Evolutionary conservation across 2,797 vertebrate genomes (phyloP).

Genomic region (Pelochelys cantorii): DNA sequence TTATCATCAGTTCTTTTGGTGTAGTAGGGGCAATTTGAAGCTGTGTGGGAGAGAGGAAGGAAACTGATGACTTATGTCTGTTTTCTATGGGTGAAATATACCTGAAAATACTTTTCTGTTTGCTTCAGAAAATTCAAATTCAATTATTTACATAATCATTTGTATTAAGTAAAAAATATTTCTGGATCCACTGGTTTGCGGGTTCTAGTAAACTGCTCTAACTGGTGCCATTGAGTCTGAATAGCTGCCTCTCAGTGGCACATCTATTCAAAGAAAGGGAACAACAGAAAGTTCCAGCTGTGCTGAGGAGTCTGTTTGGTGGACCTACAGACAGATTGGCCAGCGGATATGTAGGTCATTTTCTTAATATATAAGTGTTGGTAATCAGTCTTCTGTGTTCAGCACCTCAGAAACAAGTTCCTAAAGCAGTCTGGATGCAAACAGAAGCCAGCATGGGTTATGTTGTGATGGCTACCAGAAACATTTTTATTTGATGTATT

Average conservation of each 20-base stretch:
- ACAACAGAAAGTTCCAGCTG: neutral
- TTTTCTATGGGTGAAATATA: neutral
- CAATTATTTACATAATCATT: neutral
- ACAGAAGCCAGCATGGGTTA: neutral
- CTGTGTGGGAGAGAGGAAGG: neutral
- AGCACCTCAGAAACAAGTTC: neutral
- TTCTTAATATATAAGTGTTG: neutral
- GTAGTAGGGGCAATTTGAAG: neutral
- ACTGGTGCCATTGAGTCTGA: neutral
- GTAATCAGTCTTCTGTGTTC: neutral
- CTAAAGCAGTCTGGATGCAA: fast-evolving
- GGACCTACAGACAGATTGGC: neutral
- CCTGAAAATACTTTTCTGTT: neutral
- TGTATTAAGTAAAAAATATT: neutral
- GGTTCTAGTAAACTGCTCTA: neutral
- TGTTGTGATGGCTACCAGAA: fast-evolving
- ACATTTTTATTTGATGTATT: neutral
- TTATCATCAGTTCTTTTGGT: neutral
- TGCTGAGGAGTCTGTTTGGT: neutral
- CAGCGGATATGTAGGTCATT: neutral
- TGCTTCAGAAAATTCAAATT: neutral
- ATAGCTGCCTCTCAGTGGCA: neutral
- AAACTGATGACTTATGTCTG: neutral
- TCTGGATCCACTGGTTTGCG: neutral
- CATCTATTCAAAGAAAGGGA: neutral